Base-by-base conservation (phyloP, 2,797 vertebrate genomes). In the Lepilemur ruficaudatus region DNA sequence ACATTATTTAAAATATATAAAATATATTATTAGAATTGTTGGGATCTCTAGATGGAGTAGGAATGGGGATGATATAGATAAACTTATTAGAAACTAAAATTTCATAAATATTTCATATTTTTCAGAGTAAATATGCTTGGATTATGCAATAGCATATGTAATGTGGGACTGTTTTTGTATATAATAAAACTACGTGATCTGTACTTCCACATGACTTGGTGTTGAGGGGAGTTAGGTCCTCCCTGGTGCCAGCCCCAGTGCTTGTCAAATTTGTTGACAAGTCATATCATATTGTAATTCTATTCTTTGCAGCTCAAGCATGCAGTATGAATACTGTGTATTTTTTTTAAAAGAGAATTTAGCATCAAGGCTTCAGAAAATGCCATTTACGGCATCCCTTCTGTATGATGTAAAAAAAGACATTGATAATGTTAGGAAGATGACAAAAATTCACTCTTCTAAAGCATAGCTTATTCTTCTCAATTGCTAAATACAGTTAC, bases 251-350 rank as follows among this genome's bases (percentile, higher is more conserved):
- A 95, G 93, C 88, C 95, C 93, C 95, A 90, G 76, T 41, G 89
- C 92, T 97, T 97, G 96, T 97, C 94, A 97, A 0, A 48, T 92
- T 89, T 80, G 63, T 87, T 97, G 87, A 82, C 93, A 96, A 94
- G 97, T 96, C 93, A 80, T 69, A 61, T 96, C 95, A 23, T 97
- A 52, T 91, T 97, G 69, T 98, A 89, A 97, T 50, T 97, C 82
- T 98, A 7, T 91, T 90, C 97, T 98, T 98, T 98, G 96, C 97
- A 98, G 92, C 95, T 98, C 86, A 90, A 97, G 92, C 94, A 97
- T 96, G 89, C 93, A 94, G 89, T 98, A 98, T 98, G 73, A 99
- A 99, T 99, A 98, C 98, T 98, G 79, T 98, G 98, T 98, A 98
- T 98, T 99, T 98, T 98, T 93, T 96, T 41, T 2, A 76, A 84